These are phyloP conservation scores for Barypeithes pellucidus DNA, from an alignment of 2,888 invertebrate species.

Conservation along the genomic window DNA sequence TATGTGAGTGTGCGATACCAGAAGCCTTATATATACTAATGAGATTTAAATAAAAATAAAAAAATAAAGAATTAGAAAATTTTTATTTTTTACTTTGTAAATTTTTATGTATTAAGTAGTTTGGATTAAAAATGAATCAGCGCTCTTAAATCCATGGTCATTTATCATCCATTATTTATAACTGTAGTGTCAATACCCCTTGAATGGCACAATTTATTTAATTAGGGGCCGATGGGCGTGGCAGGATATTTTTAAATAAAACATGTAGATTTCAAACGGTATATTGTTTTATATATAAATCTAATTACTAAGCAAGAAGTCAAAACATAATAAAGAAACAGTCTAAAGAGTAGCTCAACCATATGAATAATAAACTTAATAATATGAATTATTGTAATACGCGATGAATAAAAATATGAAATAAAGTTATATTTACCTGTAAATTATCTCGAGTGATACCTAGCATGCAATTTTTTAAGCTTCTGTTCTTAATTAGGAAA, in stretches of 20 bases:
- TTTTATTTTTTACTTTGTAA: no score
- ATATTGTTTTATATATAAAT: constrained; percentile 30
- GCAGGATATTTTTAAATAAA: neutral
- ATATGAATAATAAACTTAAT: constrained; percentile 40
- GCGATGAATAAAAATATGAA: constrained; percentile 37
- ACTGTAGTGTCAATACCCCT: constrained; percentile 13
- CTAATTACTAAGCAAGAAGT: constrained; percentile 25
- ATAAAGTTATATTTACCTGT: constrained; percentile 38
- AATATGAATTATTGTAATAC: constrained; percentile 39
- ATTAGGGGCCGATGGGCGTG: neutral
- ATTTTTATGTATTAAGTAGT: neutral
- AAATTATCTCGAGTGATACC: constrained; percentile 43
- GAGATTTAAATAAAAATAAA: no score
- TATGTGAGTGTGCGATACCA: no score
- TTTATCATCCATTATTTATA: no score
- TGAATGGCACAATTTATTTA: neutral
- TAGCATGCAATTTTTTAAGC: constrained; percentile 45
- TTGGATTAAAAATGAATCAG: neutral
- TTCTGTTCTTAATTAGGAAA: constrained; percentile 40
- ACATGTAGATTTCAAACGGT: constrained; percentile 32
- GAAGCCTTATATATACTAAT: no score
- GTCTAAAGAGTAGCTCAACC: constrained; percentile 31
- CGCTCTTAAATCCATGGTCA: no score
- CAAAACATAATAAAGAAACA: constrained; percentile 36
- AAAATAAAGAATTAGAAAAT: no score